Base-by-base conservation (phyloP, 1,140 invertebrate species). In the Drosophila azteca region DNA sequence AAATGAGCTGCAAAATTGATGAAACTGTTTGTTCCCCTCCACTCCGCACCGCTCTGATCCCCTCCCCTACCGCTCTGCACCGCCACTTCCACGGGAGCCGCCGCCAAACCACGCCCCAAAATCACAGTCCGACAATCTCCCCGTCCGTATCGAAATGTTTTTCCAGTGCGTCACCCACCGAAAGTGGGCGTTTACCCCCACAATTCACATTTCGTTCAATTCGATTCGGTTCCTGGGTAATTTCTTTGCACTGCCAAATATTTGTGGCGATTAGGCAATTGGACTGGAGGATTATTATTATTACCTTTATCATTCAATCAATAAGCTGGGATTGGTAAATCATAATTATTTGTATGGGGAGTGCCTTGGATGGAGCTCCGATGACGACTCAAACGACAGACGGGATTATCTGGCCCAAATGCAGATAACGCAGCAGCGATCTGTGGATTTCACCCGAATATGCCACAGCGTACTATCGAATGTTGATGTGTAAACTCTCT, bases 1-100 rank as follows among this genome's bases (percentile, higher is more conserved):
- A 88, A 88, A 88, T 88, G 76, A 88, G 76, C 83, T 88, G 79
- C 77, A 72, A 84, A 88, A 88, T 88, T 88, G 65, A 82, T 88
- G 65, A 73, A 88, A 88, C 83, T 83, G 68, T 70, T 70, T 79
- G 61, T 45, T 52, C 17, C 17, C 17, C 17, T 20, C 17, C 17
- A 1, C 17, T 20, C 17, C 17, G 17, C 17, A 1, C 17, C 17
- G 17, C 17, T 20, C 17, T 1, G 17, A 20, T 59, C 53, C 41
- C 63, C 26, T 44, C 41, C 31, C 41, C 48, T 26, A 39, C 31
- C 61, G 22, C 22, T 54, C 39, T 17, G 8, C 46, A 35, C 26
- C 46, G 26, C 26, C 26, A 35, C 46, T 26, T 26, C 24, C 17
- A 7, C 29, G 24, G 6, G 11, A 29, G 26, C 35, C 17, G 20